phyloP scores from a whole-genome alignment of 1,140 invertebrate species.

The Octopus sinensis region DNA sequence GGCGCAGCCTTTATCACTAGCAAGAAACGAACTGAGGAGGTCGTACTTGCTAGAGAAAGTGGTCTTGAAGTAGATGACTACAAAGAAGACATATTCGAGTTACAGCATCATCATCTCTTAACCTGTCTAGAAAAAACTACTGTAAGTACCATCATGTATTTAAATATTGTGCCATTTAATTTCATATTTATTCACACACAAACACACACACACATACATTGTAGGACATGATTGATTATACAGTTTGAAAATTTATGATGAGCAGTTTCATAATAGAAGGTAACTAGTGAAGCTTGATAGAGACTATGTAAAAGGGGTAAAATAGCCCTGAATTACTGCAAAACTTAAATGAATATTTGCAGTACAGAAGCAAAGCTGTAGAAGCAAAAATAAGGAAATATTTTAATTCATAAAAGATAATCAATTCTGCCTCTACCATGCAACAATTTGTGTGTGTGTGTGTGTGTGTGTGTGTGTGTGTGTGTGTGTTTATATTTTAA shows the following conservation, averaged over 20 bases:
- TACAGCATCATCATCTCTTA: constrained; percentile 98
- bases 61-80: constrained; percentile 72
- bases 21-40: constrained; percentile 97
- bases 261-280: too few species aligned
- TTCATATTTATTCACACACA: too few species aligned
- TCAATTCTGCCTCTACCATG: background rate
- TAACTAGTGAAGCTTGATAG: too few species aligned
- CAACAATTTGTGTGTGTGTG: background rate
- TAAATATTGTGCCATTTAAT: background rate
- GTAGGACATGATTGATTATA: too few species aligned
- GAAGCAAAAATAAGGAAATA: too few species aligned
- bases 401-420: too few species aligned
- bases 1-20: constrained; percentile 98
- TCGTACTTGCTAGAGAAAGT: constrained; percentile 59
- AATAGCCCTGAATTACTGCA: too few species aligned
- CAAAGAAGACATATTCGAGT: constrained; percentile 93
- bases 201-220: too few species aligned
- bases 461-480: background rate
- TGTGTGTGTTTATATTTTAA: background rate
- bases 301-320: too few species aligned
- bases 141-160: constrained; percentile 63
- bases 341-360: too few species aligned
- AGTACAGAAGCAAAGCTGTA: too few species aligned
- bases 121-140: constrained; percentile 97
- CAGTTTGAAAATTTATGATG: too few species aligned